Evolutionary conservation across 2,113 vertebrate genomes (phyloP).

Genomic region (Anhinga anhinga): DNA sequence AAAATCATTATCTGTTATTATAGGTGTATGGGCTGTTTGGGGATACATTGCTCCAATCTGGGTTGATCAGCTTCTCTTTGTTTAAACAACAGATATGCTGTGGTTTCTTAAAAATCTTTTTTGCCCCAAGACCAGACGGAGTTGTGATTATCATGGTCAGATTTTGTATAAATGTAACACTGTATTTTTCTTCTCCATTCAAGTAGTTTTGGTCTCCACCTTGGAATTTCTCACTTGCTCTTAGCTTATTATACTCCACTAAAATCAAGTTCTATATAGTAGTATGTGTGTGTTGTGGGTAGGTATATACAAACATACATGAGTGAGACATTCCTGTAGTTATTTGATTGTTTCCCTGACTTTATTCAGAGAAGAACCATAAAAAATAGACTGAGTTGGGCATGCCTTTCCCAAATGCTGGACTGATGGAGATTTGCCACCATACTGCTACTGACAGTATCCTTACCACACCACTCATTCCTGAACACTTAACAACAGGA

Average conservation of each 20-base stretch:
- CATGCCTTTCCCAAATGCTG: background rate
- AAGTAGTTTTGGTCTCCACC: background rate
- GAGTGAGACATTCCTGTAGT: background rate
- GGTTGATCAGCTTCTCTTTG: background rate
- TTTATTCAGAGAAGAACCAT: background rate
- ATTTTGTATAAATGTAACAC: background rate
- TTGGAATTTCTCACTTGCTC: background rate
- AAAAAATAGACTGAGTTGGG: background rate
- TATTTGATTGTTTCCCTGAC: background rate
- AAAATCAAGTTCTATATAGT: background rate
- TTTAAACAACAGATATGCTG: background rate
- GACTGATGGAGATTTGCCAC: background rate
- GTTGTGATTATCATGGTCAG: background rate
- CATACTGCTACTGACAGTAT: background rate
- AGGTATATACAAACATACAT: background rate
- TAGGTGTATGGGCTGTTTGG: background rate
- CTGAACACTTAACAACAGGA: background rate
- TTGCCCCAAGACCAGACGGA: background rate
- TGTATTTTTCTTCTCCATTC: background rate
- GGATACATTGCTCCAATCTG: background rate
- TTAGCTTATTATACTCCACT: background rate
- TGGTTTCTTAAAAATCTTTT: background rate
- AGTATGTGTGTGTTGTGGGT: background rate
- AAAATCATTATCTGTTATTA: background rate
- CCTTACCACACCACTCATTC: background rate